phyloP scores from a whole-genome alignment of 1,140 invertebrate genomes.

The Brachionus manjavacas region DNA sequence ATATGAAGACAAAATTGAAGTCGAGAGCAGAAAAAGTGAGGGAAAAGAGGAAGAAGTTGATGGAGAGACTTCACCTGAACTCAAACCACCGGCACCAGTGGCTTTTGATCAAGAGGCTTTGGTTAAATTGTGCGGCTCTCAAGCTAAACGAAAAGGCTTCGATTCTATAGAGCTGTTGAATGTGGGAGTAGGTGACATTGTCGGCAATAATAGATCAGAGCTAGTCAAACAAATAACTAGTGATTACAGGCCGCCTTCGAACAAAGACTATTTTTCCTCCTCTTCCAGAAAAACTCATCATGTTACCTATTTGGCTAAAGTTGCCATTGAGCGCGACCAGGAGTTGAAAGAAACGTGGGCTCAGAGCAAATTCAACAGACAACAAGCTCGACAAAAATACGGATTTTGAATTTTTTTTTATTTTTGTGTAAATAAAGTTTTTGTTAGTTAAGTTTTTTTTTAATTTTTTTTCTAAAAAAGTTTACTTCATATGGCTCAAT shows the following conservation, averaged over 20 bases:
- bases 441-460: too few relatives aligned
- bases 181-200: neutral
- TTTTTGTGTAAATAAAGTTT: slow-evolving; percentile 26
- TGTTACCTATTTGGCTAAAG: slow-evolving; percentile 36
- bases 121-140: slow-evolving; percentile 20
- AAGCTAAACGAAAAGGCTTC: neutral
- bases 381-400: slow-evolving; percentile 23
- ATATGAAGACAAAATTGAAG: neutral
- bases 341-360: slow-evolving; percentile 2
- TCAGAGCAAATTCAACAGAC: slow-evolving; percentile 3
- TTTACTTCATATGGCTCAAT: too few relatives aligned
- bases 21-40: neutral
- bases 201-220: slow-evolving; percentile 20
- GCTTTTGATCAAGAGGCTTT: slow-evolving; percentile 20
- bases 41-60: neutral
- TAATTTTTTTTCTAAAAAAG: neutral
- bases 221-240: slow-evolving; percentile 32
- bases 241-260: slow-evolving; percentile 19
- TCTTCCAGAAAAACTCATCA: slow-evolving; percentile 13
- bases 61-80: neutral
- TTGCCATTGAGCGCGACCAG: slow-evolving; percentile 3
- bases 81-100: neutral
- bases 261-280: slow-evolving; percentile 33
- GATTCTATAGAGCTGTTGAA: neutral
- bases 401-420: neutral